Evolutionary conservation across 2,113 vertebrate species (phyloP), one percentile per base, ranked within the genome.

Genomic region (Ophiodon elongatus): DNA sequence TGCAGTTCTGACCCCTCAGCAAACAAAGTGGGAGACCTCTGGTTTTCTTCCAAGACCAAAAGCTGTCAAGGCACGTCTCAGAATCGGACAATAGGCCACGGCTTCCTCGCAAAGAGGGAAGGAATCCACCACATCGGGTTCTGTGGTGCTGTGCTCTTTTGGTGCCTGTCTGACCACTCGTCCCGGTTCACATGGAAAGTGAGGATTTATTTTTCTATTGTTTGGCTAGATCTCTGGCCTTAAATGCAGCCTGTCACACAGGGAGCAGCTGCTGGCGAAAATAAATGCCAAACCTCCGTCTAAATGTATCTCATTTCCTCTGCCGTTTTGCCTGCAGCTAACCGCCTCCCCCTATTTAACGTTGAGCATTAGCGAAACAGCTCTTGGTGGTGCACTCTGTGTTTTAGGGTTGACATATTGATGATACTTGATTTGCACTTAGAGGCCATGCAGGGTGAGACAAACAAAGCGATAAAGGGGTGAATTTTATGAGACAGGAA

Each of bases 181-280:
- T 74, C 83, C 50, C 19, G 33, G 50, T 80, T 89, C 88, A 77
- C 81, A 85, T 80, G 69, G 19, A 37, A 80, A 71, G 19, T n/a
- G 13, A 86, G 75, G 77, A 83, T 79, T 60, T 80, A 43, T 88
- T 88, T 27, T 70, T 65, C 57, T 74, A 33, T 83, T 81, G 50
- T 82, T 77, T 79, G 76, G 60, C 80, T 66, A 76, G 71, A 81
- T 85, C 65, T 86, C 57, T 0, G 23, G 83, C 77, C 90, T 79
- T 86, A 92, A 94, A 85, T 86, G 91, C 77, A 88, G 85, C 82
- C 87, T 92, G 89, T 91, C 90, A 84, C 83, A 31, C 25, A 41
- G 50, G 64, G 68, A 90, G 78, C 90, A 88, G 85, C 90, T 89
- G 86, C 80, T 71, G 76, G 79, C 73, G 76, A 67, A 79, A 85